Base-by-base conservation (phyloP, 2,113 vertebrate genomes). In the Saguinus imperator region DNA sequence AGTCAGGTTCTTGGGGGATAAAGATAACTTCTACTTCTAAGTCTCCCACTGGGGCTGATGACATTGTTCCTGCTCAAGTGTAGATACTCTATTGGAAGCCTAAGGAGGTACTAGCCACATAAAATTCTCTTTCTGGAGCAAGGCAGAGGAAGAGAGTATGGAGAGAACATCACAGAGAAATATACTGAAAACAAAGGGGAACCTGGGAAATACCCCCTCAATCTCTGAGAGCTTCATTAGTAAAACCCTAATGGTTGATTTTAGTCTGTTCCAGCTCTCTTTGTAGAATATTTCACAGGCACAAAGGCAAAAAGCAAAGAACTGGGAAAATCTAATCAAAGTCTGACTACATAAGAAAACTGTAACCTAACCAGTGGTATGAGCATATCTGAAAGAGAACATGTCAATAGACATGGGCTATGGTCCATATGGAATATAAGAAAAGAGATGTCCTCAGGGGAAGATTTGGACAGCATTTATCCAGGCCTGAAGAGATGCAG, bases 311-410 rank as follows among this genome's bases (percentile, higher is more conserved):
- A 86, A 86, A 80, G 11, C 35, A 90, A 91, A 91, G 25, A 29
- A 87, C 11, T 61, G 6, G 43, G 57, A 80, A 87, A 83, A 57
- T 70, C 11, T 50, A 95, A 55, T 79, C 80, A 75, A 81, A 87
- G 45, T 75, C 52, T 73, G 80, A 83, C 88, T 83, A 73, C 20
- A 73, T 79, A 90, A 79, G 75, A 94, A 96, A 89, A 35, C 64
- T 45, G 52, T 48, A 87, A 29, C 37, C 89, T 92, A 83, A 87
- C 95, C 81, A 48, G 79, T 90, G 43, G 6, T n/a, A 75, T 84
- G 94, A 55, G 32, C 76, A 90, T 90, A 61, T 89, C 73, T 94
- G 80, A 92, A 95, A 73, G 68, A 80, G 8, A 89, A 32, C 9
- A 12, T 25, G 8, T 70, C 76, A 75, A 6, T 32, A 80, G 75